Evolutionary conservation across 2,888 invertebrate species (phyloP).

Genomic region (Drosophila algonquin): DNA sequence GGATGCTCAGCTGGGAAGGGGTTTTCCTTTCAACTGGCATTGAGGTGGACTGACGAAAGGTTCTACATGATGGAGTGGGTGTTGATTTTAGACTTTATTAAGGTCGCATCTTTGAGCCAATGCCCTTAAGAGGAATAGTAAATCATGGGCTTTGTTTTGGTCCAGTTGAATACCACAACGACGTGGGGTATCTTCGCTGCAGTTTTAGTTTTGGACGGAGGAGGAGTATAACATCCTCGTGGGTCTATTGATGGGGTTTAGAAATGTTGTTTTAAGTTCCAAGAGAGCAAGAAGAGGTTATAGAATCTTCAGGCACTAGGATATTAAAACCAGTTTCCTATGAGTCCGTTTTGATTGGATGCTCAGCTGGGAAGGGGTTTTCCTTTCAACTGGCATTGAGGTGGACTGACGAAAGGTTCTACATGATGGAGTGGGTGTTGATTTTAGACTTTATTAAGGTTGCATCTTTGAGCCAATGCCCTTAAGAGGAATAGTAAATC

Average conservation of each 20-base stretch:
- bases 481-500: slow-evolving; percentile 80
- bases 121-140: slow-evolving; percentile 80
- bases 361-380: slow-evolving; percentile 22
- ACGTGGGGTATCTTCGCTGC: slow-evolving; percentile 38
- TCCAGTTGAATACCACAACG: slow-evolving; percentile 75
- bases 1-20: slow-evolving; percentile 29
- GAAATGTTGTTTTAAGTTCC: slow-evolving; percentile 45
- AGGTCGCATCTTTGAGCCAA: slow-evolving; percentile 71
- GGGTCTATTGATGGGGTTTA: no score
- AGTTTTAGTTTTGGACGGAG: slow-evolving; percentile 62
- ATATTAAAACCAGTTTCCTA: neutral
- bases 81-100: slow-evolving; percentile 63
- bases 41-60: slow-evolving; percentile 34
- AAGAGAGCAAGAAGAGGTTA: slow-evolving; percentile 42
- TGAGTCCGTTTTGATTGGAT: slow-evolving; percentile 42
- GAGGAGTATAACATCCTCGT: no score
- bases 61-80: slow-evolving; percentile 31
- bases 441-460: slow-evolving; percentile 68
- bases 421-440: slow-evolving; percentile 37
- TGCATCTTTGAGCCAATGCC: slow-evolving; percentile 71
- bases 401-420: slow-evolving; percentile 27
- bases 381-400: slow-evolving; percentile 36
- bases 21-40: slow-evolving; percentile 26
- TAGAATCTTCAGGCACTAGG: slow-evolving; percentile 50
- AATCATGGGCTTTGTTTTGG: slow-evolving; percentile 66